phyloP scores from a whole-genome alignment of 2,797 vertebrate species.

The Mormyrus proboscirostris region DNA sequence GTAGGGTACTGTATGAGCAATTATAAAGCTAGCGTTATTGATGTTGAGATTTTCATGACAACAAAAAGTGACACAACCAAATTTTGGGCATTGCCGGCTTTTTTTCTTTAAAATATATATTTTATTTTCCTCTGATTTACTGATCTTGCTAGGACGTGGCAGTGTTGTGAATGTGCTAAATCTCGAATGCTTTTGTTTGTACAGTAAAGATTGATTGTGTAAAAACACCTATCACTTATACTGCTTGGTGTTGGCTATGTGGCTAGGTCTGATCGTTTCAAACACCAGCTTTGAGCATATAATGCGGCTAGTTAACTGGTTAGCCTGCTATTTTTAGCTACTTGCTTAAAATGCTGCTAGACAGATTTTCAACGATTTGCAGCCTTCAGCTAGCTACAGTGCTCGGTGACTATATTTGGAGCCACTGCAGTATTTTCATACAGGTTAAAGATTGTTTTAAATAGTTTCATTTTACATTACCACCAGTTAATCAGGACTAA shows the following conservation, averaged over 20 bases:
- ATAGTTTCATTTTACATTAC: neutral
- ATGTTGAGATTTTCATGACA: slow-evolving; percentile 18
- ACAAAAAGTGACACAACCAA: slow-evolving; percentile 38
- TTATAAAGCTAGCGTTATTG: slow-evolving; percentile 6
- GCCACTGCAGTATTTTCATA: neutral
- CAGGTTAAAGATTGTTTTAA: neutral
- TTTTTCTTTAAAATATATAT: neutral
- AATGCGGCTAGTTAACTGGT: neutral
- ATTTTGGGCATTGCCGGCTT: neutral
- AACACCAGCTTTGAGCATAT: neutral
- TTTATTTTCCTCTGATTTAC: neutral
- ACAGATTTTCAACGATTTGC: neutral
- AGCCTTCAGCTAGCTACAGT: neutral
- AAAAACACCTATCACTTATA: too few species aligned
- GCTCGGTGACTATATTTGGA: slow-evolving; percentile 11
- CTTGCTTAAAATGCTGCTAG: slow-evolving; percentile 1
- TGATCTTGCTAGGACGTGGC: neutral
- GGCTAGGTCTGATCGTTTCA: neutral
- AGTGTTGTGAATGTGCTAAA: neutral
- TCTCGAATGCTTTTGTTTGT: slow-evolving; percentile 10
- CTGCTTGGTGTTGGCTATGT: neutral
- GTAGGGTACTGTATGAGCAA: slow-evolving; percentile 8
- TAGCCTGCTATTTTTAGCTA: neutral
- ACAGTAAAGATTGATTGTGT: too few species aligned
- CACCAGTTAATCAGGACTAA: neutral